Percentiles rank a stretch among this genome's conserved stretches.
These are phyloP conservation scores for Phataginus tetradactyla DNA, from an alignment of 2,797 vertebrate species.

Conservation along the genomic window DNA sequence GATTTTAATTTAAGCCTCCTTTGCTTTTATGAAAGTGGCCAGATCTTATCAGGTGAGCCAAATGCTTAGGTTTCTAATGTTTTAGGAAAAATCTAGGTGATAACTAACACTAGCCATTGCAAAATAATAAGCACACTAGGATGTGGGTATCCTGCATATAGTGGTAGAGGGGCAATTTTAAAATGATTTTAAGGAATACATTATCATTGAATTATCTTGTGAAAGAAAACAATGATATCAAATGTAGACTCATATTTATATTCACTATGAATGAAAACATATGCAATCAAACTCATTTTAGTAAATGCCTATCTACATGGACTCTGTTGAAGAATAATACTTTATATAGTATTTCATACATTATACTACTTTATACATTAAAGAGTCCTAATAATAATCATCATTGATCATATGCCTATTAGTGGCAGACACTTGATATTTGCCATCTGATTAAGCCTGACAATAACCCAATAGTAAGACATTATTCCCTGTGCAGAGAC, in stretches of 20 bases:
- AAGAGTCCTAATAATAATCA: background rate
- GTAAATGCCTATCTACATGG: background rate
- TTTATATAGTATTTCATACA: background rate
- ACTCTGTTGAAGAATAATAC: background rate
- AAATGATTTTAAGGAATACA: background rate
- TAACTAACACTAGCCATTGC: background rate
- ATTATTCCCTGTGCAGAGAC: background rate
- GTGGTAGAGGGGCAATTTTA: background rate
- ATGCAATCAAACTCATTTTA: background rate
- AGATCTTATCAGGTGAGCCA: background rate
- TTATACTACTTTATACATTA: background rate
- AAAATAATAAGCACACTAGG: background rate
- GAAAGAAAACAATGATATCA: background rate
- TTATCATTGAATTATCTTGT: background rate
- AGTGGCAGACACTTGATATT: background rate
- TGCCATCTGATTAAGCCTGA: background rate
- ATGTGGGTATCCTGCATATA: background rate
- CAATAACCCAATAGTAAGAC: background rate
- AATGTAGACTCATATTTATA: background rate
- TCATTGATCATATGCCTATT: background rate
- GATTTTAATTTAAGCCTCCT: background rate
- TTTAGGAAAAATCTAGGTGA: background rate
- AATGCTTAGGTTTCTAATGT: background rate
- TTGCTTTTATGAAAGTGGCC: background rate
- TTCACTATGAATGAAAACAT: slow-evolving; percentile 27